Base-by-base conservation (phyloP, 2,888 invertebrate genomes). In the Sepiola atlantica region DNA sequence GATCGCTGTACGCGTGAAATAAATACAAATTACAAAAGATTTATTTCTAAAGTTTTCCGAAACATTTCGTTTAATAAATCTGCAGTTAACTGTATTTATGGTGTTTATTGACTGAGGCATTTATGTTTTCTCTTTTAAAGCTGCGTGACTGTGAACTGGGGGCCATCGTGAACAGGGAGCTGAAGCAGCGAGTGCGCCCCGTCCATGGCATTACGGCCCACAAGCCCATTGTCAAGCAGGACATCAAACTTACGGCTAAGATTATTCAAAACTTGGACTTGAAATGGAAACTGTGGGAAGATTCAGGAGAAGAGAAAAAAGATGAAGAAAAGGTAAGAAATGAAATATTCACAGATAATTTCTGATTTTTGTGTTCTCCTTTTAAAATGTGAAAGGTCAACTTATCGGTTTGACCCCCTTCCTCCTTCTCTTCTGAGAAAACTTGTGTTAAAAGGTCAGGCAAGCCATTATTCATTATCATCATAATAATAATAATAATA, bases 111-210 rank as follows among this genome's bases (percentile, higher is more conserved):
- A n/a, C n/a, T n/a, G n/a, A n/a, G 0, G 35, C 4, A 92, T 94
- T 94, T 61, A 4, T 61, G 20, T 61, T 21, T 32, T 91, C 2
- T 32, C 1, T 93, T 57, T 57, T 93, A 12, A 95, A 98, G 98
- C 98, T 98, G 95, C 98, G 98, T 95, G 99, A 99, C 96, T 98
- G 98, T 97, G 99, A 99, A 97, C 98, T 99, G 95, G 99, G 99
- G 35, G 99, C 99, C 18, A 99, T 99, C 95, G 99, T 99, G 93
- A 99, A 99, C 98, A 98, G 99, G 35, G 99, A 99, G 97, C 97
- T 99, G 95, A 99, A 99, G 96, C 98, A 99, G 28, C 98, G 99
- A 94, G 98, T 99, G 95, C 98, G 99, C 0, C 98, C 99, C 20
- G 96, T 97, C n/a, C 97, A 96, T 95, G 97, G 97, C 14, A 95